Percentiles rank a stretch among this genome's conserved stretches.
Conservation (phyloP, 2,113 vertebrate species). For the Trachemys scripta region DNA sequence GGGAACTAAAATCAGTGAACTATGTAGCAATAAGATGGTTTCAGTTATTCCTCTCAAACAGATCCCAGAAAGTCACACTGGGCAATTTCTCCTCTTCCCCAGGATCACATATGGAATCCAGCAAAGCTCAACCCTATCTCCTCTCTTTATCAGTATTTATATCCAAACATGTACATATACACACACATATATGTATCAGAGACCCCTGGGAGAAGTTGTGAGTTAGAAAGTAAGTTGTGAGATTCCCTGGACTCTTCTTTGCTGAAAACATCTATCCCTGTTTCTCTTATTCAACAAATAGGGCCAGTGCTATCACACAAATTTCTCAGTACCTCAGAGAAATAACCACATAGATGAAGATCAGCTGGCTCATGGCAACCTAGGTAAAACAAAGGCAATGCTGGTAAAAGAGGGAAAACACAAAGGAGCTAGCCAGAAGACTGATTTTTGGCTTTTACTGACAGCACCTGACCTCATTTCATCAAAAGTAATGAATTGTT, state of each 20-base stretch:
- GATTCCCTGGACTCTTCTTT: neutral
- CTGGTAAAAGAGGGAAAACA: neutral
- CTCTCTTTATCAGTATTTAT: neutral
- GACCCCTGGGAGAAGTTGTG: neutral
- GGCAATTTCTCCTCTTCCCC: neutral
- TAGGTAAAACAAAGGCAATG: neutral
- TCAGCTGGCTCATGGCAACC: neutral
- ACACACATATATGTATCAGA: neutral
- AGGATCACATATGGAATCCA: neutral
- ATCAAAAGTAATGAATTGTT: neutral
- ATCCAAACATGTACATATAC: neutral
- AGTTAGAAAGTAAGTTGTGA: neutral
- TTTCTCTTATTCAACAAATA: neutral
- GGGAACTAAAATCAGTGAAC: neutral
- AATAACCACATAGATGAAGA: neutral
- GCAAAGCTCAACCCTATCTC: neutral
- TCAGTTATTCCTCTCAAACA: neutral
- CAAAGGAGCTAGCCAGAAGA: neutral
- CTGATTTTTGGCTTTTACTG: neutral
- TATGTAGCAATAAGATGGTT: neutral
- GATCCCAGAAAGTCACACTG: neutral
- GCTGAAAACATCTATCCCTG: neutral
- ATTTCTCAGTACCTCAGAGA: neutral
- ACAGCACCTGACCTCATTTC: neutral
- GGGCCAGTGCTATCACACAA: neutral